These are phyloP conservation scores for Drosophila sp. DNA, from an alignment of 1,140 invertebrate species.

Conservation along the genomic window DNA sequence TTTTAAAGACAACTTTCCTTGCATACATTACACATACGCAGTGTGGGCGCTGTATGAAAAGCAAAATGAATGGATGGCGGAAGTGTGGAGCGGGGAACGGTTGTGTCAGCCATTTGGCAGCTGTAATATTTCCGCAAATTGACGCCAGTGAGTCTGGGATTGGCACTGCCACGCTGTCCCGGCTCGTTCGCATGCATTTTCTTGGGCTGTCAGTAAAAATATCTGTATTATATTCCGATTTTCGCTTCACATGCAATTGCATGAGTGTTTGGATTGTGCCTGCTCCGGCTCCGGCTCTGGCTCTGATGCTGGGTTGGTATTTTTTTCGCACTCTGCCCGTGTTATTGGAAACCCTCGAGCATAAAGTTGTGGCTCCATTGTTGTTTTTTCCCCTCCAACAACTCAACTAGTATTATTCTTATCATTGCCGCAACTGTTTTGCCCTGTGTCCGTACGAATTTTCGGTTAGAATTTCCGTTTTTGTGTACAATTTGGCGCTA, in stretches of 20 bases:
- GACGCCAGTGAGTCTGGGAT: slow-evolving; percentile 19
- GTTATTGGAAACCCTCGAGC: slow-evolving; percentile 32
- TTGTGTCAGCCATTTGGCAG: background rate
- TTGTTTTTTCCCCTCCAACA: slow-evolving; percentile 19
- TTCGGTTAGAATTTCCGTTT: background rate
- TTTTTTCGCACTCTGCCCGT: background rate
- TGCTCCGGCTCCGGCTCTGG: background rate
- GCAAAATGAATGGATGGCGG: no score
- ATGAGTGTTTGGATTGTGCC: background rate
- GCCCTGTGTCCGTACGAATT: slow-evolving; percentile 14
- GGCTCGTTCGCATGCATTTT: slow-evolving; percentile 21
- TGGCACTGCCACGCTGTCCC: slow-evolving; percentile 16
- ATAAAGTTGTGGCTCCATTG: background rate
- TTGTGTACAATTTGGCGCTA: background rate
- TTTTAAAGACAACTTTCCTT: slow-evolving; percentile 25
- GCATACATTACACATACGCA: background rate
- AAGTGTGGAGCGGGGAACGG: background rate
- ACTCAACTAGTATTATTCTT: slow-evolving; percentile 34
- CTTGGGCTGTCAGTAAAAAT: slow-evolving; percentile 9
- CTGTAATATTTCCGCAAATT: slow-evolving; percentile 46
- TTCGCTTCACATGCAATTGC: background rate
- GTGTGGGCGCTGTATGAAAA: background rate
- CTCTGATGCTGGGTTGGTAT: background rate
- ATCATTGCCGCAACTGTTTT: slow-evolving; percentile 9
- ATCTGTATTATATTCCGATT: slow-evolving; percentile 1